A percentile compares a stretch with the other conserved stretches of the same genome.
These are phyloP conservation scores for Myripristis jacobus DNA, from an alignment of 2,797 vertebrate genomes.

Conservation along the genomic window DNA sequence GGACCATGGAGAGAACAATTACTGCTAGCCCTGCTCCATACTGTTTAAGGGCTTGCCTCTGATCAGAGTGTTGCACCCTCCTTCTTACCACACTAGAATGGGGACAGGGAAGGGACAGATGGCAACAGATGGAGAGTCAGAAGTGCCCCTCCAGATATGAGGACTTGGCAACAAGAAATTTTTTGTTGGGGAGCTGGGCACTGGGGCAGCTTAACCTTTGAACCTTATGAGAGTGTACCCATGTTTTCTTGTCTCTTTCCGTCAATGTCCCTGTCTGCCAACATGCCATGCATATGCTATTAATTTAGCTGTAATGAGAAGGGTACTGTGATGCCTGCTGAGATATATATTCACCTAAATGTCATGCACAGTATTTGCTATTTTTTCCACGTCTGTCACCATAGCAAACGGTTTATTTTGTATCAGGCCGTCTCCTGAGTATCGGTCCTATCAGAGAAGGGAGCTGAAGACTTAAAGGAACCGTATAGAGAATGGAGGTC, in stretches of 20 bases:
- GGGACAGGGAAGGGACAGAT: slow-evolving; percentile 82
- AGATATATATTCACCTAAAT: slow-evolving; percentile 9
- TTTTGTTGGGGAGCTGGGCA: slow-evolving; percentile 78
- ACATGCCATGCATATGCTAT: slow-evolving; percentile 17
- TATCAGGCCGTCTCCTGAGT: background rate
- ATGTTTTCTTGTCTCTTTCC: slow-evolving; percentile 38
- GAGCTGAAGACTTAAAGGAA: slow-evolving; percentile 53
- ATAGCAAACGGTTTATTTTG: background rate
- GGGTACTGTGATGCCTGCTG: background rate
- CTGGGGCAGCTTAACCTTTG: slow-evolving; percentile 78
- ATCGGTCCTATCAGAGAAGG: slow-evolving; percentile 27
- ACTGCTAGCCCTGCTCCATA: slow-evolving; percentile 52
- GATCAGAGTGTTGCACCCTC: slow-evolving; percentile 56
- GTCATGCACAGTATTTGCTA: background rate
- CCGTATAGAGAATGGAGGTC: slow-evolving; percentile 56
- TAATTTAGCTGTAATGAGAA: slow-evolving; percentile 17
- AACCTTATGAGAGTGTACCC: slow-evolving; percentile 59
- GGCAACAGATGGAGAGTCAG: slow-evolving; percentile 85
- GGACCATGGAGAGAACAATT: slow-evolving; percentile 71
- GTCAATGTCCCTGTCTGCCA: slow-evolving; percentile 27
- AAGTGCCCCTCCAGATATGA: slow-evolving; percentile 82
- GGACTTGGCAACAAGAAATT: slow-evolving; percentile 77
- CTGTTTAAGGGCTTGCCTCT: slow-evolving; percentile 67
- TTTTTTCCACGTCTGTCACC: slow-evolving; percentile 29
- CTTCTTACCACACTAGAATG: slow-evolving; percentile 67